Evolutionary conservation across 2,888 invertebrate genomes (phyloP).

Genomic region (Trypoxylon attenuatum): DNA sequence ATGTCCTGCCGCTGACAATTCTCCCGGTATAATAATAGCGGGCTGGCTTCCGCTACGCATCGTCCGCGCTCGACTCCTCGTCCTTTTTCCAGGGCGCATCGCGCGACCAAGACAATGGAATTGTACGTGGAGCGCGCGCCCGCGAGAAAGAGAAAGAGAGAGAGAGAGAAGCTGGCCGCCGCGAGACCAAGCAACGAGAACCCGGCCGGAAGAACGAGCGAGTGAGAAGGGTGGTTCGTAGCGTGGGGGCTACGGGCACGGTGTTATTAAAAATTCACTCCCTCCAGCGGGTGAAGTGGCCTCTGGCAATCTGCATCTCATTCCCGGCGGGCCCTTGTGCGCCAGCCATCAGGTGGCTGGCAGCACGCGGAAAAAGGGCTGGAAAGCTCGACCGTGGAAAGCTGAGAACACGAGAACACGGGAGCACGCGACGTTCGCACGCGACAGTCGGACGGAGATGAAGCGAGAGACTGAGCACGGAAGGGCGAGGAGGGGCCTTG

Average conservation of each 20-base stretch:
- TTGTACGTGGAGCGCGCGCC: slow-evolving; percentile 48
- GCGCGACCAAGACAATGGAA: slow-evolving; percentile 65
- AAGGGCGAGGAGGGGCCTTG: background rate
- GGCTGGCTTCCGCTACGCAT: slow-evolving; percentile 47
- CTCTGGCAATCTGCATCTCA: slow-evolving; percentile 75
- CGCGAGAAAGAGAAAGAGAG: background rate
- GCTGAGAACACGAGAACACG: background rate
- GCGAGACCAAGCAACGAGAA: background rate
- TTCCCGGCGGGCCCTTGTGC: slow-evolving; percentile 67
- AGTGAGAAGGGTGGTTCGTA: background rate
- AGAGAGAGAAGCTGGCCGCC: background rate
- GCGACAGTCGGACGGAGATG: slow-evolving; percentile 2
- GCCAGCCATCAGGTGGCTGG: slow-evolving; percentile 57
- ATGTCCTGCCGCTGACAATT: slow-evolving; percentile 56
- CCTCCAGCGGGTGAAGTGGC: slow-evolving; percentile 71
- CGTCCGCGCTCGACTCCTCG: slow-evolving; percentile 17
- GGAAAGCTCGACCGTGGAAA: slow-evolving; percentile 44
- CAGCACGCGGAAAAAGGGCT: slow-evolving; percentile 52
- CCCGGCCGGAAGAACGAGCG: background rate
- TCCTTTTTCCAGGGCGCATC: slow-evolving; percentile 54
- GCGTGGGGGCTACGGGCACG: slow-evolving; percentile 58
- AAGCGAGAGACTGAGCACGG: background rate
- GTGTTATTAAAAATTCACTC: slow-evolving; percentile 75
- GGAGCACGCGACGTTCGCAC: slow-evolving; percentile 7
- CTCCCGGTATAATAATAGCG: slow-evolving; percentile 58